These are phyloP conservation scores for Atta colombica DNA, from an alignment of 1,140 invertebrate genomes.

Conservation along the genomic window DNA sequence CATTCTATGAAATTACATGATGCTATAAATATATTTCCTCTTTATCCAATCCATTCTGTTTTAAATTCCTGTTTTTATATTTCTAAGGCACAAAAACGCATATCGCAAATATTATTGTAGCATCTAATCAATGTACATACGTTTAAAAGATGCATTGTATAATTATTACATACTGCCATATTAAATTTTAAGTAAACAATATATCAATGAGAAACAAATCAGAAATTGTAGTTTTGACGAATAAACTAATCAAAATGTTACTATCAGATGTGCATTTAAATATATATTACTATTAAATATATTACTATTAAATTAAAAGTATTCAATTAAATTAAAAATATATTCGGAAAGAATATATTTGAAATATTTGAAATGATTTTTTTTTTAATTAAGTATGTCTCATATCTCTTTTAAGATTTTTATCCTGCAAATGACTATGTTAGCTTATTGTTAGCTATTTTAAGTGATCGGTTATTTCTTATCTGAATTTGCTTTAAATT, in stretches of 20 bases:
- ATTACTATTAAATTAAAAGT: neutral
- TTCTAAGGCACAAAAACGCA: neutral
- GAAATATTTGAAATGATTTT: neutral
- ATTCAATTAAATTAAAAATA: neutral
- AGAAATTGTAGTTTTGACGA: neutral
- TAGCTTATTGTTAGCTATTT: neutral
- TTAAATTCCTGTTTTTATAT: constrained; percentile 28
- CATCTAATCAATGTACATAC: neutral
- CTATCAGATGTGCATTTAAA: neutral
- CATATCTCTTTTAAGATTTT: neutral
- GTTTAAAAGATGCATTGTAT: neutral
- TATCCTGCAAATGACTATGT: neutral
- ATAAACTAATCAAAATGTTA: neutral
- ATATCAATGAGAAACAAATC: neutral
- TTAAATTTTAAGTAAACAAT: constrained; percentile 5
- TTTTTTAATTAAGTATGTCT: neutral
- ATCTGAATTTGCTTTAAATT: neutral
- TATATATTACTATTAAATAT: neutral
- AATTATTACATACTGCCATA: neutral
- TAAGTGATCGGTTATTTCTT: neutral
- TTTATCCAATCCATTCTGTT: constrained; percentile 31
- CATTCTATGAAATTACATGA: constrained; percentile 45
- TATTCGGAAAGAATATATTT: too few species aligned
- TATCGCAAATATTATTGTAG: neutral
- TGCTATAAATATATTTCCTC: constrained; percentile 31